These are phyloP conservation scores for Zaprionus inermis DNA, from an alignment of 1,140 invertebrate genomes.

Conservation along the genomic window DNA sequence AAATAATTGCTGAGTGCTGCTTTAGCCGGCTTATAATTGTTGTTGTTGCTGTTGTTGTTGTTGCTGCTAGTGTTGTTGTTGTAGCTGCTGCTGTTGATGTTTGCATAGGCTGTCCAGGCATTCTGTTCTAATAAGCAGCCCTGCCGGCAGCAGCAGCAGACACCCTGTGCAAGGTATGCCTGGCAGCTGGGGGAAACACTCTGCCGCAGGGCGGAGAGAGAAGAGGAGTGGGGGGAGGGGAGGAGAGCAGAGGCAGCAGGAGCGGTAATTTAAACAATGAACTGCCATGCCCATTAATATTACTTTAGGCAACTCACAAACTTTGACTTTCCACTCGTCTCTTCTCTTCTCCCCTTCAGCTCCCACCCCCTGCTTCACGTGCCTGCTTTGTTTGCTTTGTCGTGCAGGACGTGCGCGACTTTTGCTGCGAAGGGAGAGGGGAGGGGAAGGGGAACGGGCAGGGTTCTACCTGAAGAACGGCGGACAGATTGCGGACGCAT, in stretches of 20 bases:
- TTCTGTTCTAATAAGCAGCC: conserved; percentile 65
- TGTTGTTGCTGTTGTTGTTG: conserved; percentile 35
- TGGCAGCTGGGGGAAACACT: too few species aligned
- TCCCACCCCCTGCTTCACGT: not conserved
- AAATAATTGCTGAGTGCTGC: conserved; percentile 71
- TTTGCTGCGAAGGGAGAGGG: not conserved
- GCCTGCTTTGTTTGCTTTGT: conserved; percentile 42
- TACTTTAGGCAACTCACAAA: conserved; percentile 73
- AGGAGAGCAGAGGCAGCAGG: not conserved
- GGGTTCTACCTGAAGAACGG: too few species aligned
- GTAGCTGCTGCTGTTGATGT: conserved; percentile 33
- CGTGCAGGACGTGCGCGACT: conserved; percentile 38
- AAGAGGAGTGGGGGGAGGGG: not conserved
- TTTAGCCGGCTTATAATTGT: conserved; percentile 46
- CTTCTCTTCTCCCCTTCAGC: conserved; percentile 1
- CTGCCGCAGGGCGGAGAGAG: conserved; percentile 19
- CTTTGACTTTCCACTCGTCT: conserved; percentile 57
- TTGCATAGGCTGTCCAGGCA: conserved; percentile 42
- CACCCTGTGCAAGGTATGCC: too few species aligned
- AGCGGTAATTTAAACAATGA: conserved; percentile 75
- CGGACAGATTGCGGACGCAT: not conserved
- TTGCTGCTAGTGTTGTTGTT: conserved; percentile 21
- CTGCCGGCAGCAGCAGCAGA: not conserved
- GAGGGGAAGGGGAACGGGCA: not conserved
- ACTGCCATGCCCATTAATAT: conserved; percentile 78